Evolutionary conservation across 2,797 vertebrate species (phyloP).

Genomic region (Catamblyrhynchus diadema): DNA sequence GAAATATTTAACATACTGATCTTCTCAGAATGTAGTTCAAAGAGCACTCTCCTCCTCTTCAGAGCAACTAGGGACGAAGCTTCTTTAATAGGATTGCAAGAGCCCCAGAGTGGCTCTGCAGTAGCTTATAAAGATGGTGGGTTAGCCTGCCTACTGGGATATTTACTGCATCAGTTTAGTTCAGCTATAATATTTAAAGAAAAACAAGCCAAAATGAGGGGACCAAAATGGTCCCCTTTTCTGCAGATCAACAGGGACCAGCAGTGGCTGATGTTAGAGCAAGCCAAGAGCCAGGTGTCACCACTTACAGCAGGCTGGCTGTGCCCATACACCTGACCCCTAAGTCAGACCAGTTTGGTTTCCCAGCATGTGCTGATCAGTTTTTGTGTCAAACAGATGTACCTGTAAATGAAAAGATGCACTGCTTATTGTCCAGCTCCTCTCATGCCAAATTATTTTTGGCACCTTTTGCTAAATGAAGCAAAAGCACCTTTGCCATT

Average conservation of each 20-base stretch:
- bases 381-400: neutral
- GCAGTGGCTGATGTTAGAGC: neutral
- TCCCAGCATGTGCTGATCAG: neutral
- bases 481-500: neutral
- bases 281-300: neutral
- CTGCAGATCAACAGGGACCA: neutral
- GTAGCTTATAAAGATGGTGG: neutral
- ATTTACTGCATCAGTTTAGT: neutral
- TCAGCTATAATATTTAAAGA: neutral
- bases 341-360: neutral
- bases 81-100: neutral
- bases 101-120: neutral
- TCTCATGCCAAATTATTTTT: neutral
- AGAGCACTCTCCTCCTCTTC: neutral
- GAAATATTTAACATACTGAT: constrained; percentile 61
- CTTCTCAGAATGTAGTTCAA: constrained; percentile 29
- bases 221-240: neutral
- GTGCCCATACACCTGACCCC: too few species aligned
- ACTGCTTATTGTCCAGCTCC: neutral
- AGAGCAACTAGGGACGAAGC: neutral
- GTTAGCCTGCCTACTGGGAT: neutral
- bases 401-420: neutral
- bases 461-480: neutral
- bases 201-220: neutral
- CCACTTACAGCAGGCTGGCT: fast-evolving